Evolutionary conservation across 2,113 vertebrate genomes (phyloP), one percentile per base, ranked within the genome.

Genomic region (Caretta caretta): DNA sequence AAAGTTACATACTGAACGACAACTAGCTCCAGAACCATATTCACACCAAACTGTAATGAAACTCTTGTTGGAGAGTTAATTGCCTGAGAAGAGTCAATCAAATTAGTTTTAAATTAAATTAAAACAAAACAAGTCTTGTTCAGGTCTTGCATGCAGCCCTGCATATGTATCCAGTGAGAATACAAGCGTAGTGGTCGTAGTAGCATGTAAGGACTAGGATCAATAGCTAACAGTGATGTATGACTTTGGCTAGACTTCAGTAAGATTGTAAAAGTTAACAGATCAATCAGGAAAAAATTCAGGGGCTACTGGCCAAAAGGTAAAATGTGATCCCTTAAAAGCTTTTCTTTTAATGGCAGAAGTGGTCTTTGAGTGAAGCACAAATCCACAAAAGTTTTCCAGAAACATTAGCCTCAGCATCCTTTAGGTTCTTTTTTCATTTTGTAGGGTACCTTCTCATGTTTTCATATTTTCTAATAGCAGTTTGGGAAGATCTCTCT

Each of bases 1-100:
- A 93, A 90, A 79, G 24, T 83, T n/a, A 93, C 80, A 83, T 89
- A 86, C 3, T 76, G 85, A 93, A 93, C 65, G 16, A 92, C 90
- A 22, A 46, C 22, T 75, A 35, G 3, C 42, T 46, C 42, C 42
- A 76, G 42, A 27, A 48, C 24, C 72, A 13, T 46, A 76, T 76
- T 76, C 85, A 16, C 31, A 59, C 85, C 16, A 89, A 87, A 89
- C 78, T 53, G 1, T 65, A 89, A 81, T 81, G 83, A 20, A 90
- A 1, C 79, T 94, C 35, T 80, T 91, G 7, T 13, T 81, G 50
- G 46, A 85, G 76, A 90, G 86, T 72, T 50, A 1, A 78, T 53
- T 56, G n/a, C 54, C 4, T 83, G 78, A 48, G 48, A 51, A 80
- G 5, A 53, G 72, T 93, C 84, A 87, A 53, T 49, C 49, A 84